phyloP scores from a whole-genome alignment of 2,888 invertebrate species.

The Heteropelma amictum region DNA sequence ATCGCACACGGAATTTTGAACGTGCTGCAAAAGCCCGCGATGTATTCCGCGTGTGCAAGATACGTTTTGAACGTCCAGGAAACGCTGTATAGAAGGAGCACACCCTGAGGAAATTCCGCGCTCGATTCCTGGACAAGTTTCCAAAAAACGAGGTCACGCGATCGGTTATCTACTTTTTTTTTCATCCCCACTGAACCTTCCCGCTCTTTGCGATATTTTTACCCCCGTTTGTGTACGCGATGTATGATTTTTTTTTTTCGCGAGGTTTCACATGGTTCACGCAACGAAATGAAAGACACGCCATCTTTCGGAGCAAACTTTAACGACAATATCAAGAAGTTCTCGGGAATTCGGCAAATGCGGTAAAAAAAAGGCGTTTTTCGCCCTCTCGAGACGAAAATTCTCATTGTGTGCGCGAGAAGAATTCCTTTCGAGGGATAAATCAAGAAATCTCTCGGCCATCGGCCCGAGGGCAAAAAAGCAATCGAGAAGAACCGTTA shows the following conservation, averaged over 20 bases:
- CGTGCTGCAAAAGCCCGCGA: conserved; percentile 28
- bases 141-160: conserved; percentile 50
- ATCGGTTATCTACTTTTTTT: conserved; percentile 24
- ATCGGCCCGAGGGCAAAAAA: too few species aligned
- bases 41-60: neutral
- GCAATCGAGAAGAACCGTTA: too few species aligned
- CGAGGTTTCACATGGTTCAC: too few species aligned
- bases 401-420: too few species aligned
- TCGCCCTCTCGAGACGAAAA: too few species aligned
- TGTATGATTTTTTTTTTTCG: neutral
- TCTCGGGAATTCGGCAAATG: too few species aligned
- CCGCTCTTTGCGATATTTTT: neutral
- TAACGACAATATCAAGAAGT: too few species aligned
- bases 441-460: too few species aligned
- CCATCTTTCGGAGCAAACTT: too few species aligned
- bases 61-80: neutral
- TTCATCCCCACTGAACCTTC: neutral
- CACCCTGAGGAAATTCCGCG: conserved; percentile 48
- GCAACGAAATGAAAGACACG: too few species aligned
- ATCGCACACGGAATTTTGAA: conserved; percentile 5
- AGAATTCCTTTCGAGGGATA: too few species aligned
- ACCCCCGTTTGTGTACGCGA: neutral
- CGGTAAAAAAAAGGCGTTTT: too few species aligned
- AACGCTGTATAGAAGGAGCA: conserved; percentile 34
- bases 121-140: conserved; percentile 44